These are phyloP conservation scores for Papilio protenor DNA, from an alignment of 2,888 invertebrate species.

Conservation along the genomic window DNA sequence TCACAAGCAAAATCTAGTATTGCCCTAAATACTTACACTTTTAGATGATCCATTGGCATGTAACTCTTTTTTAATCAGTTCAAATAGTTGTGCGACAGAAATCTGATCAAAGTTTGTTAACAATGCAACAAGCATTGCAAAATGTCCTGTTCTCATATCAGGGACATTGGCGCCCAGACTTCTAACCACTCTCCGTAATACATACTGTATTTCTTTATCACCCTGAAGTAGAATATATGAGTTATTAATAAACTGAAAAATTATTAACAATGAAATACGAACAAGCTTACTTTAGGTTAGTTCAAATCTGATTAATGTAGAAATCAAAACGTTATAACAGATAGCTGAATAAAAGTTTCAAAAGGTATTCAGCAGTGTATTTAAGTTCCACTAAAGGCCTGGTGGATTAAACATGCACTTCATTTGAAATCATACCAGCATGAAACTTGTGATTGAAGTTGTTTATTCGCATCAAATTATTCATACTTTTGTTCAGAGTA, in stretches of 20 bases:
- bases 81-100: conserved; percentile 81
- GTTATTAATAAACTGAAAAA: no score
- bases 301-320: no score
- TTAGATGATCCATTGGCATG: conserved; percentile 86
- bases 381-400: not conserved
- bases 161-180: conserved; percentile 89
- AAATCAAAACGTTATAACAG: no score
- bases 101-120: conserved; percentile 80
- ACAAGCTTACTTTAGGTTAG: no score
- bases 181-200: conserved; percentile 87
- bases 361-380: not conserved
- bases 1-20: not conserved
- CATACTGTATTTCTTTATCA: conserved; percentile 86
- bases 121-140: conserved; percentile 86
- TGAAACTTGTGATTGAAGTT: not conserved
- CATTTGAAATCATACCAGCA: no score
- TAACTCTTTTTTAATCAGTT: conserved; percentile 86
- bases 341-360: not conserved
- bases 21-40: conserved; percentile 82
- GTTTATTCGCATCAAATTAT: not conserved
- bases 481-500: not conserved
- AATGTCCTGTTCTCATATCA: conserved; percentile 87
- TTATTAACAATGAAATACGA: no score
- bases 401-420: not conserved
- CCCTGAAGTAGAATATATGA: conserved; percentile 71